Percentiles rank a stretch among this genome's conserved stretches.
phyloP scores from a whole-genome alignment of 1,140 invertebrate species.

The Cotesia typhae region DNA sequence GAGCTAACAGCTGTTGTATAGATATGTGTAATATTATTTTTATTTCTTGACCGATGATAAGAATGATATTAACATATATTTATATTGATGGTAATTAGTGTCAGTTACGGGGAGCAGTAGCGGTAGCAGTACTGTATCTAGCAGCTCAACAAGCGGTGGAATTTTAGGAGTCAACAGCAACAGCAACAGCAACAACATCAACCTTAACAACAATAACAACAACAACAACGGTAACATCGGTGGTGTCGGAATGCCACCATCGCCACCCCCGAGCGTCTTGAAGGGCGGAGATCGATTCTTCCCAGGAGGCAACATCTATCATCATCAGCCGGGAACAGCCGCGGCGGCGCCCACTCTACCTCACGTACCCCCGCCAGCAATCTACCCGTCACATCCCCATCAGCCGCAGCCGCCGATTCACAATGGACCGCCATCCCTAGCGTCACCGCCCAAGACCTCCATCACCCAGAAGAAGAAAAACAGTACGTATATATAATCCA shows the following conservation, averaged over 20 bases:
- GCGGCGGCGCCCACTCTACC: constrained; percentile 66
- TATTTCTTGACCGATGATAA: neutral
- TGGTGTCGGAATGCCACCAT: constrained; percentile 62
- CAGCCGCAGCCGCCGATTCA: constrained; percentile 57
- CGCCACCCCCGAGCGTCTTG: constrained; percentile 61
- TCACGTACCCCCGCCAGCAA: constrained; percentile 64
- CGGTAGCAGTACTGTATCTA: constrained; percentile 59
- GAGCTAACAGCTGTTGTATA: neutral
- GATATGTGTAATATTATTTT: constrained; percentile 3
- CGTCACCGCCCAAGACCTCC: constrained; percentile 62
- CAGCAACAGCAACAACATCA: no score
- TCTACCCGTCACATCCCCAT: constrained; percentile 59
- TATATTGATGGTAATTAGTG: constrained; percentile 43
- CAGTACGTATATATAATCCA: constrained; percentile 55
- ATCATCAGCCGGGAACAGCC: constrained; percentile 63
- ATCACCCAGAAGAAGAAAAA: constrained; percentile 65
- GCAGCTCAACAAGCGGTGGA: constrained; percentile 59
- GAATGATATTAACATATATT: constrained; percentile 17
- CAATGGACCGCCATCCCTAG: constrained; percentile 55
- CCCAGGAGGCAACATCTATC: constrained; percentile 59
- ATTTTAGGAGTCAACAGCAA: constrained; percentile 61
- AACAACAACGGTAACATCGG: no score
- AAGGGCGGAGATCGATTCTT: constrained; percentile 61
- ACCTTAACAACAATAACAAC: no score
- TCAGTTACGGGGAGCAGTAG: constrained; percentile 56